phyloP scores from a whole-genome alignment of 2,797 vertebrate genomes.

The Argya squamiceps region DNA sequence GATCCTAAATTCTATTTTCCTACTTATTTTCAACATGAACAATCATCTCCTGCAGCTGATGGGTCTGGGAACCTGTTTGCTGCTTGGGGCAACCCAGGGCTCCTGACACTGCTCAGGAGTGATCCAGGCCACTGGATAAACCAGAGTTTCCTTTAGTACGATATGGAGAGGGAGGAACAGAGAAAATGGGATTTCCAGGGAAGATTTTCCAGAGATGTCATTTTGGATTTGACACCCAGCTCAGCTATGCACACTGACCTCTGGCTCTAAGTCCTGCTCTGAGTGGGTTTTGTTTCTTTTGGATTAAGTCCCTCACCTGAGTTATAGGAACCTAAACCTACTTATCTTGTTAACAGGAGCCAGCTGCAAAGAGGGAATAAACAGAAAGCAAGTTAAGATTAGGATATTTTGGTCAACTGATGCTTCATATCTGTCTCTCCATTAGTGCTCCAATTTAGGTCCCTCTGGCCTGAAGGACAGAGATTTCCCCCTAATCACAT shows the following conservation, averaged over 20 bases:
- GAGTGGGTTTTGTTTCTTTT: background rate
- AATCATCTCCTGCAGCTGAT: fast-evolving
- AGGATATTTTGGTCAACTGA: constrained; percentile 10
- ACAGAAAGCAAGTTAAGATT: background rate
- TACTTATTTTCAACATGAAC: background rate
- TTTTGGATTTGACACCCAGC: background rate
- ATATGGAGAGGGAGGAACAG: fast-evolving
- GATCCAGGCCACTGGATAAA: background rate
- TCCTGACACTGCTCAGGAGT: background rate
- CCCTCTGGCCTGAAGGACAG: background rate
- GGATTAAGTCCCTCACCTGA: background rate
- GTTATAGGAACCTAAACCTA: background rate
- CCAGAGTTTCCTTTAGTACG: background rate
- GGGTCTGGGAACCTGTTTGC: background rate
- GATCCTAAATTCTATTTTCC: background rate
- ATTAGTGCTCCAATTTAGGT: constrained; percentile 41
- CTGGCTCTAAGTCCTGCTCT: background rate
- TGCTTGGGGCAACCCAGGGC: fast-evolving
- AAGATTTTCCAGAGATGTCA: background rate
- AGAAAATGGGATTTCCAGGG: background rate
- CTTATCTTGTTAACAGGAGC: background rate
- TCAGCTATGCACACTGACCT: fast-evolving
- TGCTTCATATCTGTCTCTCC: background rate
- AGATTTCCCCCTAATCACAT: constrained; percentile 52
- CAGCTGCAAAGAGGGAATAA: background rate